Percentiles rank a stretch among this genome's conserved stretches.
Conservation (phyloP, 2,797 vertebrate species). For the Danio choprae region DNA sequence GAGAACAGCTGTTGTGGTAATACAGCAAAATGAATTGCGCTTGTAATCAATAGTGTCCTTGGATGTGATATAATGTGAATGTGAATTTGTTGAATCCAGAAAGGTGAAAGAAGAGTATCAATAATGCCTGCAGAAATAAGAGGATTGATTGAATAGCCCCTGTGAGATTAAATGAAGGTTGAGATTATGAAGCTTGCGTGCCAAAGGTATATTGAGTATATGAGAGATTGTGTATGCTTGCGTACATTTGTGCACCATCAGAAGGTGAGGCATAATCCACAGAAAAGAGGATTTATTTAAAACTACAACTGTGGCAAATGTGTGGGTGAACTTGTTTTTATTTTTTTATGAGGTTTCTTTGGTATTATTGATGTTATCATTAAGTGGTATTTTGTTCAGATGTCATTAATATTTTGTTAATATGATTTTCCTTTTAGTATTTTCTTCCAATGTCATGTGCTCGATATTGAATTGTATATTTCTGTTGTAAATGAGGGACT, state of each 20-base stretch:
- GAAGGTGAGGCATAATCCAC: constrained; percentile 30
- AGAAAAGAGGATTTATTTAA: constrained; percentile 3
- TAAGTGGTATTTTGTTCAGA: too few relatives aligned
- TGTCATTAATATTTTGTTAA: too few relatives aligned
- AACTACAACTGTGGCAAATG: neutral
- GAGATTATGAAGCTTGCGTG: constrained; percentile 36
- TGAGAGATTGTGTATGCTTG: constrained; percentile 27
- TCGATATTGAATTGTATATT: too few relatives aligned
- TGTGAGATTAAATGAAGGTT: constrained; percentile 42
- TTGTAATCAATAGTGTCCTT: constrained; percentile 38
- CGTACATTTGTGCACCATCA: neutral
- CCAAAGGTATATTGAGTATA: constrained; percentile 12
- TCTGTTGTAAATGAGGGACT: too few relatives aligned
- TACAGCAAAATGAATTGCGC: neutral
- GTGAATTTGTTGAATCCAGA: constrained; percentile 22
- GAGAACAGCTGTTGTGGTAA: constrained; percentile 19
- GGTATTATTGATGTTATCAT: too few relatives aligned
- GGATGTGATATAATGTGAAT: constrained; percentile 17
- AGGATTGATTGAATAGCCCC: constrained; percentile 38
- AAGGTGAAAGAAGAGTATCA: constrained; percentile 38
- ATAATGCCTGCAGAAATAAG: constrained; percentile 39
- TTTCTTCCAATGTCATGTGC: too few relatives aligned
- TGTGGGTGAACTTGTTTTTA: neutral
- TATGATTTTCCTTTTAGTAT: too few relatives aligned
- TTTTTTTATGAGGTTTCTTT: neutral